Evolutionary conservation across 2,113 vertebrate genomes (phyloP).

Genomic region (Crotophaga sulcirostris): DNA sequence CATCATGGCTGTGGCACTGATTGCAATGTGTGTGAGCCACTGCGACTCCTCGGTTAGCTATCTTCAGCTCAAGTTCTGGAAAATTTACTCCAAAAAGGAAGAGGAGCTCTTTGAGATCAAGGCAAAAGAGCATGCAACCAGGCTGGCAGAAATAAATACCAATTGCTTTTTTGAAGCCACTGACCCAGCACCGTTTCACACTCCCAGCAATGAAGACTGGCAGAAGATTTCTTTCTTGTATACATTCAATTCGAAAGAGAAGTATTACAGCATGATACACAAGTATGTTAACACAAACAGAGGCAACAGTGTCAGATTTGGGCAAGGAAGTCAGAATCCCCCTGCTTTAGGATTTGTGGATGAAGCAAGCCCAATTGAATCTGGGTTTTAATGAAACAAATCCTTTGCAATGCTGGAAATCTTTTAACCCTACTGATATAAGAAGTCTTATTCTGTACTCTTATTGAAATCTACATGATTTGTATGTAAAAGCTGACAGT

Average conservation of each 20-base stretch:
- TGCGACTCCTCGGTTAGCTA: conserved; percentile 78
- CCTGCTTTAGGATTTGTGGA: conserved; percentile 62
- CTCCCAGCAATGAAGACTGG: conserved; percentile 75
- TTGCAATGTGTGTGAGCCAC: conserved; percentile 31
- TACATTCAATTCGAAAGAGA: conserved; percentile 30
- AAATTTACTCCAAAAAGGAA: conserved; percentile 75
- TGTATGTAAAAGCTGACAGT: background rate
- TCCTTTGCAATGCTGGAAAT: background rate
- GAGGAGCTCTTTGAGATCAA: conserved; percentile 51
- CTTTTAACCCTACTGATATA: background rate
- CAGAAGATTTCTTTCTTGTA: conserved; percentile 71
- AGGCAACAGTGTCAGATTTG: fast-evolving
- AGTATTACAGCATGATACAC: conserved; percentile 80
- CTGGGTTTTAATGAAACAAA: background rate
- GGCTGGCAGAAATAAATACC: conserved; percentile 77
- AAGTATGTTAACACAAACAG: conserved; percentile 33
- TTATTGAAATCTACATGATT: background rate
- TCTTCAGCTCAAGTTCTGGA: conserved; percentile 80
- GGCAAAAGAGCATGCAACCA: conserved; percentile 65
- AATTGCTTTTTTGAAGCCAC: conserved; percentile 77
- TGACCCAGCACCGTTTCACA: background rate
- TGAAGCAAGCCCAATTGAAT: fast-evolving
- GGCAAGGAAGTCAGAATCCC: background rate
- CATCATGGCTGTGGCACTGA: conserved; percentile 50
- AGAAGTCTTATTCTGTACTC: background rate